Evolutionary conservation across 2,113 vertebrate species (phyloP).

Genomic region (Barnardius zonarius): DNA sequence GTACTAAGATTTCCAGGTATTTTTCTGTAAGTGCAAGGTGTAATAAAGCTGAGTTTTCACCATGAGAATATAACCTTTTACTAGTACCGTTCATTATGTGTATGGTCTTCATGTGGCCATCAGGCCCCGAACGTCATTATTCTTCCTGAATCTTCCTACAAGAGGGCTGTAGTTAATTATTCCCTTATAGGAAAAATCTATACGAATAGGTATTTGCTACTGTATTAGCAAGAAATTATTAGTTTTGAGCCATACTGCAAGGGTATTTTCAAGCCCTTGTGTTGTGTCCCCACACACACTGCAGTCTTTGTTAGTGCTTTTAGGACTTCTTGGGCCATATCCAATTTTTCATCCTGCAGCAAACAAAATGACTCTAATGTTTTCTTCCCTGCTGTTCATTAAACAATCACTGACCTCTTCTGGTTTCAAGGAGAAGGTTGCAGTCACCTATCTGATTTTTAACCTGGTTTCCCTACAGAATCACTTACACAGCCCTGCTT

Average conservation of each 20-base stretch:
- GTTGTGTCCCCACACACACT: background rate
- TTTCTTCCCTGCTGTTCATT: background rate
- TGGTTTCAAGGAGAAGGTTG: background rate
- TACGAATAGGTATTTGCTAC: background rate
- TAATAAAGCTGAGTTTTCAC: background rate
- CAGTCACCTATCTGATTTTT: background rate
- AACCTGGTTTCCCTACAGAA: background rate
- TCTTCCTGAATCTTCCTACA: background rate
- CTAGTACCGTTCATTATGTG: background rate
- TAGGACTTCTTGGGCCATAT: background rate
- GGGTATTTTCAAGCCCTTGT: background rate
- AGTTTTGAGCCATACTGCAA: background rate
- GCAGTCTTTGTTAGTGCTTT: background rate
- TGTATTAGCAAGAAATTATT: background rate
- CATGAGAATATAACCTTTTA: background rate
- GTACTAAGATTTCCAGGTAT: background rate
- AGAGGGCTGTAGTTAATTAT: background rate
- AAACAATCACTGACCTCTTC: background rate
- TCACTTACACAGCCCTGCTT: background rate
- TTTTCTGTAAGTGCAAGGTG: background rate
- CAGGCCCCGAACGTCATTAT: background rate
- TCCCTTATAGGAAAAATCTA: background rate
- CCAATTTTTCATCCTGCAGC: background rate
- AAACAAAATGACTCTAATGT: background rate
- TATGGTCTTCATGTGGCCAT: background rate